Conservation (phyloP, 2,888 invertebrate species). For the Heliconius erato region DNA sequence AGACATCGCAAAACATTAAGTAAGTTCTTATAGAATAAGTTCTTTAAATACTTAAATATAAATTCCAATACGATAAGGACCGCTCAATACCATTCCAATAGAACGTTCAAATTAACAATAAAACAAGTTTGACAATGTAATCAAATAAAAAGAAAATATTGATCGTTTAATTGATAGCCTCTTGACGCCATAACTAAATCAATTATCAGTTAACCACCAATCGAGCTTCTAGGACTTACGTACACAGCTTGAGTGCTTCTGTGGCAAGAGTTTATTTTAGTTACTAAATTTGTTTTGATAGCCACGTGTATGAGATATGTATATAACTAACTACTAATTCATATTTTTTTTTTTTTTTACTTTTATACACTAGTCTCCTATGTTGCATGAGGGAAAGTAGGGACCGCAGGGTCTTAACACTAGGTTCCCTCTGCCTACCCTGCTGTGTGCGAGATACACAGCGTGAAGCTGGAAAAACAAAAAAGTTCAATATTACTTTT, state of each 20-base stretch:
- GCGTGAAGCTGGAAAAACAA: too few relatives aligned
- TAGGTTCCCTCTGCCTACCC: too few relatives aligned
- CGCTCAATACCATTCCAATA: not conserved
- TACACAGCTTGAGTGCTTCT: constrained; percentile 19
- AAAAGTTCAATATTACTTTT: too few relatives aligned
- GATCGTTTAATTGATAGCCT: constrained; percentile 7
- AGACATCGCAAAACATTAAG: not conserved
- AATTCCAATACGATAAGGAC: not conserved
- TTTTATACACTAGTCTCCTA: too few relatives aligned
- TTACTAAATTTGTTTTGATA: constrained; percentile 5
- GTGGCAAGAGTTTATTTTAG: constrained; percentile 11
- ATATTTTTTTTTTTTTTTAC: too few relatives aligned
- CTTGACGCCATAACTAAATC: constrained; percentile 15
- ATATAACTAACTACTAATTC: not conserved
- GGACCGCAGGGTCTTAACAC: too few relatives aligned
- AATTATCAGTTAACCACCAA: constrained; percentile 19
- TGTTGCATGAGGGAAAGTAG: too few relatives aligned
- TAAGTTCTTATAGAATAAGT: not conserved
- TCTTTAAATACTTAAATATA: not conserved
- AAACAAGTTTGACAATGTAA: constrained; percentile 2
- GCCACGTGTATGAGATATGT: not conserved
- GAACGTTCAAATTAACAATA: not conserved
- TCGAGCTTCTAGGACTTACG: constrained; percentile 27
- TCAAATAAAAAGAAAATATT: constrained; percentile 14
- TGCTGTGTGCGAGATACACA: too few relatives aligned